These are phyloP conservation scores for Polyommatus icarus DNA, from an alignment of 2,888 invertebrate genomes.

Conservation along the genomic window DNA sequence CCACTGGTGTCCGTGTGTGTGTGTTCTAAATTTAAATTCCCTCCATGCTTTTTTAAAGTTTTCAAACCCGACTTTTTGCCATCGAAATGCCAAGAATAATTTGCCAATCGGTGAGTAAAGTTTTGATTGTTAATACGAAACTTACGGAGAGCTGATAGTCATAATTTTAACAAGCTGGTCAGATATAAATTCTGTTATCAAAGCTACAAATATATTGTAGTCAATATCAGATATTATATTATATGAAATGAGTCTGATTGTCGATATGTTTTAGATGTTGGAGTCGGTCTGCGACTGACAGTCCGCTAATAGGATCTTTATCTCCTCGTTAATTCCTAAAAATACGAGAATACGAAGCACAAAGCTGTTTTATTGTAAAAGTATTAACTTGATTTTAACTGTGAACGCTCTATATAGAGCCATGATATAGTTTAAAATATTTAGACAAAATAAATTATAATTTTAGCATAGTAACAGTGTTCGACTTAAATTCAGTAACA, in stretches of 20 bases:
- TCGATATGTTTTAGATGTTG: slow-evolving; percentile 3
- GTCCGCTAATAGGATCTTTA: slow-evolving; percentile 9
- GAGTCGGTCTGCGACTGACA: slow-evolving; percentile 8
- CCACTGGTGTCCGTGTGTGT: background rate
- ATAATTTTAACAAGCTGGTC: background rate
- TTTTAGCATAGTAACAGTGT: too few relatives aligned
- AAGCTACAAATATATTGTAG: background rate
- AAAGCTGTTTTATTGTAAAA: background rate
- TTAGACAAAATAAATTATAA: too few relatives aligned
- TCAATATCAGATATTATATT: background rate
- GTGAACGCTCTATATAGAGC: background rate
- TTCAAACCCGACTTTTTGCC: background rate
- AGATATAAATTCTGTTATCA: background rate
- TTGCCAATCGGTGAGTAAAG: background rate
- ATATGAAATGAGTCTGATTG: background rate
- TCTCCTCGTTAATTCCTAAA: slow-evolving; percentile 14
- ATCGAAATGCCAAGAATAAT: background rate
- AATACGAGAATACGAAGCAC: background rate
- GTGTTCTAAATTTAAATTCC: slow-evolving; percentile 8
- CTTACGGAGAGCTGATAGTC: too few relatives aligned
- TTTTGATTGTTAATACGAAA: background rate
- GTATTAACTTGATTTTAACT: background rate
- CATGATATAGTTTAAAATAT: too few relatives aligned
- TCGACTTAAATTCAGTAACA: too few relatives aligned
- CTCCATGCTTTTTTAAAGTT: background rate